Percentiles rank a stretch among this genome's conserved stretches.
phyloP scores from a whole-genome alignment of 92 coral and sea anemone genomes.

The Umimayanthus kanabou region DNA sequence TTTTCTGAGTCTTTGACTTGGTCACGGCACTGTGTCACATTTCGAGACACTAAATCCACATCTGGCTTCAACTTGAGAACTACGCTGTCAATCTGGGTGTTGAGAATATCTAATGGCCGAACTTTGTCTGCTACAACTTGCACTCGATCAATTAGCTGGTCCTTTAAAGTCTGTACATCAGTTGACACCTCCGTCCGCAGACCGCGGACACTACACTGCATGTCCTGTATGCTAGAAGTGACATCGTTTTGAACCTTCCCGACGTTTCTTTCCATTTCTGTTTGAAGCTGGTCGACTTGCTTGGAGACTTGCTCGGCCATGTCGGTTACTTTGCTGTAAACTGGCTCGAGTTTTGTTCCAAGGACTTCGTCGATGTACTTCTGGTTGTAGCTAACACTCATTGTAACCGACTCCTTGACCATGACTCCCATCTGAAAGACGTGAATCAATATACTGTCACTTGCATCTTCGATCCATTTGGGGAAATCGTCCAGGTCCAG shows the following conservation, averaged over 20 bases:
- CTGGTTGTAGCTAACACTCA: slow-evolving; percentile 35
- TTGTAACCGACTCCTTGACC: slow-evolving; percentile 44
- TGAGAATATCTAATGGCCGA: slow-evolving; percentile 31
- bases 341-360: slow-evolving; percentile 45
- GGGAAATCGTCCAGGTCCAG: slow-evolving; percentile 41
- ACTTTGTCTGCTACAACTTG: slow-evolving; percentile 50
- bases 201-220: slow-evolving; percentile 20
- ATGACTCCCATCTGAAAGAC: slow-evolving; percentile 48
- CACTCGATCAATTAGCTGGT: slow-evolving; percentile 32
- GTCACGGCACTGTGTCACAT: neutral
- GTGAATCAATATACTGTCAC: neutral
- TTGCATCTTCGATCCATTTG: slow-evolving; percentile 43
- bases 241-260: slow-evolving; percentile 15
- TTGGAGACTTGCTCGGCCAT: slow-evolving; percentile 20
- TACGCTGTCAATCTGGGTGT: slow-evolving; percentile 16
- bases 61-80: slow-evolving; percentile 15
- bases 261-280: slow-evolving; percentile 15
- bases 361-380: slow-evolving; percentile 53
- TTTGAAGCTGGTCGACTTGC: slow-evolving; percentile 22
- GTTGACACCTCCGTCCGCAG: slow-evolving; percentile 19
- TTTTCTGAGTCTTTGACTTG: slow-evolving; percentile 1
- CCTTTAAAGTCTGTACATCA: slow-evolving; percentile 20
- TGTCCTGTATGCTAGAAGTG: neutral
- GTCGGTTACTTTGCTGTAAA: slow-evolving; percentile 26
- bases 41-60: neutral